Conservation (phyloP, 2,797 vertebrate genomes). For the Urophycis tenuis region DNA sequence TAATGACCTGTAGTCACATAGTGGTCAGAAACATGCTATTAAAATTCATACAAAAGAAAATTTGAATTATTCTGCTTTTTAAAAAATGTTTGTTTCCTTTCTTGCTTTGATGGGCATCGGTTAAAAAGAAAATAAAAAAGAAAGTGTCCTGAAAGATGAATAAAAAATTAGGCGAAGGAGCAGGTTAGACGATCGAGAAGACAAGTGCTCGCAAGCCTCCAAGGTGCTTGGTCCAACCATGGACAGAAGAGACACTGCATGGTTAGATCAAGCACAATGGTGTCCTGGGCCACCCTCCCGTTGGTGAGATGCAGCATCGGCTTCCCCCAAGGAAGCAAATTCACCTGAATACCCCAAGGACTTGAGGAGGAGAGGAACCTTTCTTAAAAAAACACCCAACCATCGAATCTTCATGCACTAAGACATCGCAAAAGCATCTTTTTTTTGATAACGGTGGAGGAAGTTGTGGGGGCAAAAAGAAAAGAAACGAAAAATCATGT, state of each 20-base stretch:
- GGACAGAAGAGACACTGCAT: conserved; percentile 75
- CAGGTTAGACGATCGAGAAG: conserved; percentile 13
- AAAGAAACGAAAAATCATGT: neutral
- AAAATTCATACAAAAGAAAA: neutral
- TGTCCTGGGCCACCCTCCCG: conserved; percentile 55
- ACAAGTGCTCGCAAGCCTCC: conserved; percentile 68
- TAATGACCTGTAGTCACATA: neutral
- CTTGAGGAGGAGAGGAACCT: neutral
- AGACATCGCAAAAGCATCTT: neutral
- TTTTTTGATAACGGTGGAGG: neutral
- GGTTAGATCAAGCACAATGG: conserved; percentile 88
- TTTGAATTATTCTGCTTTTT: neutral
- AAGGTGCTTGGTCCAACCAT: conserved; percentile 83
- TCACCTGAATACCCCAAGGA: neutral
- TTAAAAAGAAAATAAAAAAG: neutral
- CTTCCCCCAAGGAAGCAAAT: neutral
- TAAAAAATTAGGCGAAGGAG: neutral
- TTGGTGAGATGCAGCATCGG: neutral
- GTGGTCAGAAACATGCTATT: neutral
- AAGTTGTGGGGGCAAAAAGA: neutral
- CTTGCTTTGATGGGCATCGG: neutral
- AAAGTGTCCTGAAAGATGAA: neutral
- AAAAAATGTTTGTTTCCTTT: neutral
- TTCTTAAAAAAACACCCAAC: conserved; percentile 2
- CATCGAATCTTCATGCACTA: neutral